Evolutionary conservation across 1,140 invertebrate genomes (phyloP), one percentile per base, ranked within the genome.

Genomic region (Diorhabda sublineata): DNA sequence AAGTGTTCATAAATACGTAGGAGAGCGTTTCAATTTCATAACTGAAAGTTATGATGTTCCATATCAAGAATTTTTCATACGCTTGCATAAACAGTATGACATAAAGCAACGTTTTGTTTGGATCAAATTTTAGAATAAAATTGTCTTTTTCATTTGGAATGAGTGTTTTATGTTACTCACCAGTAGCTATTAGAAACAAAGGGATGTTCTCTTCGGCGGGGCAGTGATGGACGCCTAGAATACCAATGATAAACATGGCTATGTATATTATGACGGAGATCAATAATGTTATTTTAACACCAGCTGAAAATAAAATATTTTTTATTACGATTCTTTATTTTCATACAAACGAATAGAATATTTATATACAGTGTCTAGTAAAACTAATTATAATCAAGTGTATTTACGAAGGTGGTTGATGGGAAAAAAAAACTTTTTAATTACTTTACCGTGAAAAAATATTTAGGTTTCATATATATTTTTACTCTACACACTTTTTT

Each of bases 141-240:
- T 7, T 8, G 26, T 42, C 6, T 45, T 4, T 45, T 2, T 5
- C 44, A 56, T 9, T 57, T 8, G 26, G 26, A 61, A 26, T 3
- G 61, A 64, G 5, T 45, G 5, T 45, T 9, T 8, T 64, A 11
- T 47, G 9, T 4, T 6, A 68, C 59, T 73, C 69, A 80, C 78
- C 78, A 66, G 71, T 74, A 6, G 76, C 76, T 58, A 78, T 79
- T 42, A 80, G 59, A 58, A 77, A 80, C 41, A 80, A 66, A 42
- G 78, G 77, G 61, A 80, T 76, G 62, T 77, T 67, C 7, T 73
- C 71, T 42, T 76, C 71, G 8, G 71, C 71, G 7, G 75, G 72
- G 68, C 78, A 80, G 63, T 74, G 77, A 43, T 80, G 69, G 2
- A 76, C 63, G 58, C 72, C 75, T 11, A 76, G 56, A 58, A 75